Evolutionary conservation across 2,113 vertebrate species (phyloP), one percentile per base, ranked within the genome.

Genomic region (Sylvietta virens): DNA sequence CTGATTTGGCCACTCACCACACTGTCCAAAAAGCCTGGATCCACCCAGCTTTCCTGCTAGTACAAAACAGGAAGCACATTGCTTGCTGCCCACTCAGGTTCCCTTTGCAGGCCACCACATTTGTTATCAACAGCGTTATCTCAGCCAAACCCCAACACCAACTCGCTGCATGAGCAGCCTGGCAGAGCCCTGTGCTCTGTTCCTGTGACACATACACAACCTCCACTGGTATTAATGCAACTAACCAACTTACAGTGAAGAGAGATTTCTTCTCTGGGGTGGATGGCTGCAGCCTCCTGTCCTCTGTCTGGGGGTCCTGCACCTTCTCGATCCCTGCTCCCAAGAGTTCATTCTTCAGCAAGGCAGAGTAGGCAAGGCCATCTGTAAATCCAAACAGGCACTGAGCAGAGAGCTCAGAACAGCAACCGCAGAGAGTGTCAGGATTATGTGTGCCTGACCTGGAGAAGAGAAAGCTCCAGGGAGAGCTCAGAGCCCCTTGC

Each of bases 291-390:
- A 99, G 97, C 64, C 99, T 97, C 42, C 99, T 97, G 91, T 99
- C 99, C 90, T 99, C 99, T 0, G 99, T 99, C 97, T 99, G 99
- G 0, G 99, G 99, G 96, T 99, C 99, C 95, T 99, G 99, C 42
- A 99, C 99, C 84, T 99, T 99, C 97, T 99, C 99, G 0, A 99
- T 99, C 28, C 99, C 99, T 0, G 99, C 99, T 21, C 99, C 99
- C 6, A 99, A 95, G 69, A 99, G 98, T 90, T 99, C 99, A 0
- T 99, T 99, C 97, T 99, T 99, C 87, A 99, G 98, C 94, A 99
- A 96, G n/a, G 99, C 99, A 0, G 99, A 99, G 94, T 99, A 99
- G 45, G 99, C 99, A 56, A 99, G 98, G 39, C 99, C 99, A 35
- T 99, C 99, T 97, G 98, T 71, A 24, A 95, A 87, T 11, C 71